These are phyloP conservation scores for Limnephilus lunatus DNA, from an alignment of 2,888 invertebrate genomes.

Conservation along the genomic window DNA sequence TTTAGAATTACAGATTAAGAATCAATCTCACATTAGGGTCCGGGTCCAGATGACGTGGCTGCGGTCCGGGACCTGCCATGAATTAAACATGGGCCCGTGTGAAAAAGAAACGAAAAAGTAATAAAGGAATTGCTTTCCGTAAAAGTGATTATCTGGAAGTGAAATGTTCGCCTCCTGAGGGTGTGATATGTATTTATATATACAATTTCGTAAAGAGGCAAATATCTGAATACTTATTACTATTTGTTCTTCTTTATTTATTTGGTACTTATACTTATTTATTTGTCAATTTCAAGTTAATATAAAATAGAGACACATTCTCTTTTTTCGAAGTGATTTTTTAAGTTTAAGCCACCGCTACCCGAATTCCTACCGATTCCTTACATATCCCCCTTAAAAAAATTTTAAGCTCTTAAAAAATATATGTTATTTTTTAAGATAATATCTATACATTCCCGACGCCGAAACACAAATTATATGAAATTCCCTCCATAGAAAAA, in stretches of 20 bases:
- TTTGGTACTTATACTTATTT: background rate
- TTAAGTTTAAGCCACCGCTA: no score
- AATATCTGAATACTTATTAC: background rate
- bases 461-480: no score
- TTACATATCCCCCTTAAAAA: no score
- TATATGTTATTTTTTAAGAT: no score
- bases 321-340: background rate
- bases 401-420: no score
- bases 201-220: background rate
- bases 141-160: slow-evolving; percentile 50
- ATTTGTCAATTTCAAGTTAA: background rate
- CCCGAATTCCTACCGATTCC: no score
- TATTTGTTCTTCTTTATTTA: background rate
- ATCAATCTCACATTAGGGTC: background rate
- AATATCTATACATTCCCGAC: no score
- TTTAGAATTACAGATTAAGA: slow-evolving; percentile 14
- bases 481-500: no score
- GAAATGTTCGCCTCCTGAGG: background rate
- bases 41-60: background rate
- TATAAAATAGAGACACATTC: background rate
- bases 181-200: slow-evolving; percentile 38
- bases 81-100: slow-evolving; percentile 51
- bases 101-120: slow-evolving; percentile 48
- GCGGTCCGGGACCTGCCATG: slow-evolving; percentile 23
- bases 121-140: slow-evolving; percentile 42